These are phyloP conservation scores for Mormyrops boulengeri DNA, from an alignment of 2,797 vertebrate genomes.

Conservation along the genomic window DNA sequence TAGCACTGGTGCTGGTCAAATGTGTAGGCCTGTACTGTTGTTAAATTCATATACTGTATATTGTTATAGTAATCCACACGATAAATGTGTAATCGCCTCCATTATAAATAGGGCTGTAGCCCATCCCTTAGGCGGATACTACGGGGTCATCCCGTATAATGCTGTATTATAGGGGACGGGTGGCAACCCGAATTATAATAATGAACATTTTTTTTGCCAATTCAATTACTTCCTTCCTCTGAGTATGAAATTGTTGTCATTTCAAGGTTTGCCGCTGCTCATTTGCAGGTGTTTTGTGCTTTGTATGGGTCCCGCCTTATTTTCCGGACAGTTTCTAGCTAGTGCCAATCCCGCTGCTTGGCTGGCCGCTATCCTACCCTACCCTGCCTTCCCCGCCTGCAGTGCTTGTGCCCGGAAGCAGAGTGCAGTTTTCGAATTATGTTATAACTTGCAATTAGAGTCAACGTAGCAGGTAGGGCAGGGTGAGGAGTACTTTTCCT, in stretches of 20 bases:
- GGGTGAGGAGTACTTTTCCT: neutral
- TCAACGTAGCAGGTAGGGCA: neutral
- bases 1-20: neutral
- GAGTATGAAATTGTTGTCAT: neutral
- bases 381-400: neutral
- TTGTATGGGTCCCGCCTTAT: neutral
- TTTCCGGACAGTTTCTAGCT: neutral
- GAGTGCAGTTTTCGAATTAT: neutral
- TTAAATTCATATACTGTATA: neutral
- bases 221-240: neutral
- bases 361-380: neutral
- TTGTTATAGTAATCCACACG: neutral
- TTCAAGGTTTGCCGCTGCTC: neutral
- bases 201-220: neutral
- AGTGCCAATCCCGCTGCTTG: neutral
- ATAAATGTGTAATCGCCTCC: neutral
- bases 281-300: neutral
- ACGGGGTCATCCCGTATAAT: neutral
- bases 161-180: neutral
- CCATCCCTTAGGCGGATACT: neutral
- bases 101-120: neutral
- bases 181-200: neutral
- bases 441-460: neutral
- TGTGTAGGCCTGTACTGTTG: neutral
- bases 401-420: neutral